Conservation (phyloP, 2,797 vertebrate genomes). For the Leptatherina wallacei region DNA sequence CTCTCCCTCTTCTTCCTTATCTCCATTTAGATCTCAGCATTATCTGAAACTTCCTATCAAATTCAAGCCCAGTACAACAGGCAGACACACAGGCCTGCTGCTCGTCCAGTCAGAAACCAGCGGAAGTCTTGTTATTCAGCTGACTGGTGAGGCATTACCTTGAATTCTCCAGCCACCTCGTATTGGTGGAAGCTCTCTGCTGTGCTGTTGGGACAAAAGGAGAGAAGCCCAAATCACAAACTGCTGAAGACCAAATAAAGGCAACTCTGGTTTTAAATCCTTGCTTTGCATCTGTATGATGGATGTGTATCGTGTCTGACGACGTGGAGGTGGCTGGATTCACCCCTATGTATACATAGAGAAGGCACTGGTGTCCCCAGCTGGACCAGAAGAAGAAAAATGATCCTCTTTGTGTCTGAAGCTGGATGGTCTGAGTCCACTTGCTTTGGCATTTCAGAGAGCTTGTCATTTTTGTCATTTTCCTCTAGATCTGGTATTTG, state of each 20-base stretch:
- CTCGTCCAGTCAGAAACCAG: constrained; percentile 85
- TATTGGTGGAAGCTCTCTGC: constrained; percentile 20
- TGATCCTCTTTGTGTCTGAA: constrained; percentile 16
- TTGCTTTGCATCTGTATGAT: constrained; percentile 18
- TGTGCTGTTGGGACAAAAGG: constrained; percentile 25
- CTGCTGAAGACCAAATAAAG: constrained; percentile 27
- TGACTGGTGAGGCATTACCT: constrained; percentile 88
- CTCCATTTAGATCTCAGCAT: constrained; percentile 88
- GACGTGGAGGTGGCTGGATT: constrained; percentile 30
- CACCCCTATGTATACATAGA: constrained; percentile 31
- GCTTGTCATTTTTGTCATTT: constrained; percentile 56
- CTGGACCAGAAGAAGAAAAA: constrained; percentile 33
- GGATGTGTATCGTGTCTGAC: constrained; percentile 31
- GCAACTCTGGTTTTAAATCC: constrained; percentile 18
- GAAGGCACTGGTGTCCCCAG: constrained; percentile 49
- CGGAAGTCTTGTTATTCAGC: constrained; percentile 84
- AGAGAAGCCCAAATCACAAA: constrained; percentile 9
- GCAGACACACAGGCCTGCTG: constrained; percentile 86
- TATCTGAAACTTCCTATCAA: constrained; percentile 96
- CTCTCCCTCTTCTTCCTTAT: constrained; percentile 9
- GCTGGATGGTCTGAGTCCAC: constrained; percentile 48
- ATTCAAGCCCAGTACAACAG: constrained; percentile 87
- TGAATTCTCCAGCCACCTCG: constrained; percentile 52
- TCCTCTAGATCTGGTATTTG: constrained; percentile 53
- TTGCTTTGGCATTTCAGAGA: constrained; percentile 23